These are phyloP conservation scores for Ornithoptera alexandrae DNA, from an alignment of 2,888 invertebrate species.

Conservation along the genomic window DNA sequence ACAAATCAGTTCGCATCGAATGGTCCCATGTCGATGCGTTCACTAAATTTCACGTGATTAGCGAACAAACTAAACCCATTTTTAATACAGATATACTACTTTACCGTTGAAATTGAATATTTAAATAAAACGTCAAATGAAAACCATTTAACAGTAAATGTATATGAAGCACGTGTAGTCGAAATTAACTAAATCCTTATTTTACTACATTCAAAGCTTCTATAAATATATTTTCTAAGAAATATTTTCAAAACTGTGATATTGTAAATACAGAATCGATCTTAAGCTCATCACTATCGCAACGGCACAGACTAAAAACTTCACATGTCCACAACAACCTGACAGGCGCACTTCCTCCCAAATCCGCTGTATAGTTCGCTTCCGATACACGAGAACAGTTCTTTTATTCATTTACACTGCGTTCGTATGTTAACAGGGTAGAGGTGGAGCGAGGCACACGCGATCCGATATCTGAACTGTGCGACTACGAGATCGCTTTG, in stretches of 20 bases:
- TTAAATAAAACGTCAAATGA: too few relatives aligned
- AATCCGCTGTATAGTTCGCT: conserved; percentile 54
- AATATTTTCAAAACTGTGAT: neutral
- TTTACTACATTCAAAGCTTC: too few relatives aligned
- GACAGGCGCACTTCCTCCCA: conserved; percentile 47
- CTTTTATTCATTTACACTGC: conserved; percentile 62
- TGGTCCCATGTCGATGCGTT: too few relatives aligned
- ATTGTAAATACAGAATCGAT: neutral
- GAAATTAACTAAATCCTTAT: too few relatives aligned
- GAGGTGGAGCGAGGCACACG: conserved; percentile 29
- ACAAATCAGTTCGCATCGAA: too few relatives aligned
- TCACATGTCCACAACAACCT: conserved; percentile 50
- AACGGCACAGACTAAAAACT: conserved; percentile 9
- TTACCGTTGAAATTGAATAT: too few relatives aligned
- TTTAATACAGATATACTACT: too few relatives aligned
- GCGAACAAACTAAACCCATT: too few relatives aligned
- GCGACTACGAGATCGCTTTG: conserved; percentile 26
- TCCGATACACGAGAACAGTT: conserved; percentile 54
- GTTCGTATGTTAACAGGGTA: conserved; percentile 36
- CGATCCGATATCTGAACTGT: conserved; percentile 25
- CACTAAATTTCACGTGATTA: too few relatives aligned
- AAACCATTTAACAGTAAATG: too few relatives aligned
- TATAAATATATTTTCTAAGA: too few relatives aligned
- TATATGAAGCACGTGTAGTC: too few relatives aligned
- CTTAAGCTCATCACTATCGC: neutral